Evolutionary conservation across 2,797 vertebrate genomes (phyloP), one percentile per base, ranked within the genome.

Genomic region (Ibycter americanus): DNA sequence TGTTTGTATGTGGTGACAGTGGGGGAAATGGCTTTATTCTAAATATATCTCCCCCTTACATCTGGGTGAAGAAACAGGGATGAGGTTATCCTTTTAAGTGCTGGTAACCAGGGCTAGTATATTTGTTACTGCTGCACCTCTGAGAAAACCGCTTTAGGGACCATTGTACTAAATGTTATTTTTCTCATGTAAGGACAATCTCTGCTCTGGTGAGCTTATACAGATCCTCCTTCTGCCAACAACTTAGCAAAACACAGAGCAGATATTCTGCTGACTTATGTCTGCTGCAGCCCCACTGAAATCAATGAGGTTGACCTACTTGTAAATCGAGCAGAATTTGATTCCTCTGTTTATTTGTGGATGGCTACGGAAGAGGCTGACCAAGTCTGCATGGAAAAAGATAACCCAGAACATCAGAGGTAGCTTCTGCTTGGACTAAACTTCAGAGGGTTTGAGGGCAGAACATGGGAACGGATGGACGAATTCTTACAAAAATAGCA

Each of bases 221-320:
- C 66, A 95, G 93, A 96, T 21, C 74, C 2, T 6, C 87, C 68
- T 92, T 93, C 84, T 93, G 89, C 93, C 96, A 97, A 95, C 93
- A 96, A 83, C 82, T 87, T 91, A 93, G 90, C 84, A 96, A 95
- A 97, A 96, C 95, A 97, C 0, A 1, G 82, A 90, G 76, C 79
- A 93, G 65, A 83, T 86, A 94, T 97, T 96, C 92, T 4, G 89
- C 96, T 97, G 97, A 96, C 92, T 96, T 93, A n/a, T 78, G 94
- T 96, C 96, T 96, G 91, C 76, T 87, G 56, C 58, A 89, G 93
- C 70, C 82, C 87, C 76, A 40, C 42, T 76, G 38, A 95, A 93
- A 90, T 93, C 91, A 71, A 4, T 87, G 89, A 87, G 90, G 87
- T 2, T 91, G 88, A 76, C 94, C 68, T 89, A 58, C 73, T 82